phyloP scores from a whole-genome alignment of 2,888 invertebrate species.

The Drosophila macrothrix region DNA sequence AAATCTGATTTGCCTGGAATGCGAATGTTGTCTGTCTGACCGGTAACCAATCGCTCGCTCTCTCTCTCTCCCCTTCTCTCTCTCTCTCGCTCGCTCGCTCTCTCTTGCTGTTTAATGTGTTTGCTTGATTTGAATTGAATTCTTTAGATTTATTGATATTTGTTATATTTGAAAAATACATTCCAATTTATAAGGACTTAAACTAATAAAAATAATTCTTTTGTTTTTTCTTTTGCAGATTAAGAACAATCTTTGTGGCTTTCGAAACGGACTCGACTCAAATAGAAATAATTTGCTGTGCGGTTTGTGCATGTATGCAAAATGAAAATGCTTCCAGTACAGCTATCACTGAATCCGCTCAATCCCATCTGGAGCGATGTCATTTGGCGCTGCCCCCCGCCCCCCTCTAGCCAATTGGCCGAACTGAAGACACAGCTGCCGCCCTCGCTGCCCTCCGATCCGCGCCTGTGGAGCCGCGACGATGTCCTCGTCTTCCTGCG shows the following conservation, averaged over 20 bases:
- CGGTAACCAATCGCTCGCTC: constrained; percentile 9
- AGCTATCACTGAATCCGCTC: constrained; percentile 90
- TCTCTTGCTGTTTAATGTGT: constrained; percentile 2
- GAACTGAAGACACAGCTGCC: constrained; percentile 96
- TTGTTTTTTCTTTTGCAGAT: constrained; percentile 37
- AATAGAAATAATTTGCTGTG: constrained; percentile 24
- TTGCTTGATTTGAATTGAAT: constrained; percentile 5
- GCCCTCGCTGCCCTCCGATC: constrained; percentile 93
- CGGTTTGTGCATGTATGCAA: constrained; percentile 77
- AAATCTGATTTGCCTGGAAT: constrained; percentile 82
- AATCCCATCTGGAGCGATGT: constrained; percentile 92
- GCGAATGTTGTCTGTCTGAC: constrained; percentile 60
- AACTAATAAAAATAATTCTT: constrained; percentile 7
- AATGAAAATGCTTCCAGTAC: constrained; percentile 90
- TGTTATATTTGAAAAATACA: neutral
- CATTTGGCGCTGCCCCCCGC: constrained; percentile 94
- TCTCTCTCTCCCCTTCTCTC: constrained; percentile 2
- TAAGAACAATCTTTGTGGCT: constrained; percentile 41
- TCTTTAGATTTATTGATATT: constrained; percentile 5
- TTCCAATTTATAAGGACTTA: neutral
- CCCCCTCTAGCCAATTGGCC: constrained; percentile 91
- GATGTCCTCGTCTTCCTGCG: constrained; percentile 94
- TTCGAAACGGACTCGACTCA: neutral
- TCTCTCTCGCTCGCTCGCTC: neutral
- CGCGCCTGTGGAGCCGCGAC: constrained; percentile 95